Evolutionary conservation across 2,113 vertebrate species (phyloP), one percentile per base, ranked within the genome.

Genomic region (Mellivora capensis): DNA sequence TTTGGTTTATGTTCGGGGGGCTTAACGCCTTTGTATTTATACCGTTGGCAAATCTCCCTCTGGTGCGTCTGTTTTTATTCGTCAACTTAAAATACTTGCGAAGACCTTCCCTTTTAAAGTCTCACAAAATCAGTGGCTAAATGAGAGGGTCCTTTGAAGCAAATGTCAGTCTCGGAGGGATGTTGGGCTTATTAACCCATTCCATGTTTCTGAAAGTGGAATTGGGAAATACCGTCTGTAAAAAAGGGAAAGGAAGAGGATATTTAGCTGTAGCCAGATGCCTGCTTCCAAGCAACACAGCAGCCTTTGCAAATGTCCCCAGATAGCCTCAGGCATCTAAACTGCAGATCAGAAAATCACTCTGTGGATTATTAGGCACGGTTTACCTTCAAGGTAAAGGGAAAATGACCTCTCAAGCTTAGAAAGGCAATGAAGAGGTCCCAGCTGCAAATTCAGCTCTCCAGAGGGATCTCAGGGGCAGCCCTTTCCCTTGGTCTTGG

Each of bases 1-100:
- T 87, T 97, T 90, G 88, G 90, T 96, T 98, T 98, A 85, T 71
- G 91, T 72, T 76, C 1, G 79, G 54, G 54, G 77, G 49, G 76
- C 79, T 98, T 98, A 96, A 96, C 59, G 49, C 95, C 95, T 97
- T 18, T 81, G 74, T 93, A 97, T 97, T 98, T 97, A 95, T 91
- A 95, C 18, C 69, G 54, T 59, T 98, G 97, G 96, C 97, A 97
- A 97, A 88, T 89, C 93, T 97, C 96, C 87, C 82, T 96, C 87
- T 95, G 81, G 64, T 89, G 93, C 67, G 79, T 97, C 97, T 95
- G 96, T 87, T 98, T 98, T 98, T 91, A 96, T 96, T 96, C 94
- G 89, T 96, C 94, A 67, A 95, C 92, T 88, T 90, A 95, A 98
- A 97, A 95, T 97, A 88, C 87, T 97, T 94, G 86, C 93, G 76